A percentile compares a stretch with the other conserved stretches of the same genome.
Conservation (phyloP, 2,797 vertebrate genomes). For the Galago senegalensis region DNA sequence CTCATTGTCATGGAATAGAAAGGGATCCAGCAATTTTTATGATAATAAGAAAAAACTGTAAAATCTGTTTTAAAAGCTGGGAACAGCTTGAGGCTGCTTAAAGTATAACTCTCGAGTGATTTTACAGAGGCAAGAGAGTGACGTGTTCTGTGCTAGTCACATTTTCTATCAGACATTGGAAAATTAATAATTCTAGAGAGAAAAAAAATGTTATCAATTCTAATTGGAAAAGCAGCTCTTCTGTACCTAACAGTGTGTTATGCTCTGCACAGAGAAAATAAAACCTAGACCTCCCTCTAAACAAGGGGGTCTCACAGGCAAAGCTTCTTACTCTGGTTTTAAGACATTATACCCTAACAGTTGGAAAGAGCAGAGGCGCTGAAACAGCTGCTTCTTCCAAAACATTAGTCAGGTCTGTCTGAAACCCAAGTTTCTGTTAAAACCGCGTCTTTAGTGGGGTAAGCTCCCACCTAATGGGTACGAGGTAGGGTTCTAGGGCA, state of each 20-base stretch:
- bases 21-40: not conserved
- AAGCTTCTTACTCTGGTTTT: not conserved
- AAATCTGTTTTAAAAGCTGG: not conserved
- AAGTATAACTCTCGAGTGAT: not conserved
- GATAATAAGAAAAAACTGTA: conserved; percentile 17
- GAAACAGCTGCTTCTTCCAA: not conserved
- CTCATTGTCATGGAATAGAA: not conserved
- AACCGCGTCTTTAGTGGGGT: not conserved
- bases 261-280: not conserved
- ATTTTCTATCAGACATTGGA: not conserved
- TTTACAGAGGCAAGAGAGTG: not conserved
- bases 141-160: not conserved
- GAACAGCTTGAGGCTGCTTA: not conserved
- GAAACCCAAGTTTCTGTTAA: not conserved
- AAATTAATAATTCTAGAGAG: not conserved
- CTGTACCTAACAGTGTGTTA: not conserved
- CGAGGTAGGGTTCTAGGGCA: too few species aligned
- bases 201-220: not conserved
- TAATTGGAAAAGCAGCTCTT: not conserved
- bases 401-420: not conserved
- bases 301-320: not conserved
- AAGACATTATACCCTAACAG: not conserved
- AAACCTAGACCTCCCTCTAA: not conserved
- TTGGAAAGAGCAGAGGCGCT: not conserved
- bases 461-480: too few species aligned